Evolutionary conservation across 2,888 invertebrate genomes (phyloP), one percentile per base, ranked within the genome.

Genomic region (Troides aeacus): DNA sequence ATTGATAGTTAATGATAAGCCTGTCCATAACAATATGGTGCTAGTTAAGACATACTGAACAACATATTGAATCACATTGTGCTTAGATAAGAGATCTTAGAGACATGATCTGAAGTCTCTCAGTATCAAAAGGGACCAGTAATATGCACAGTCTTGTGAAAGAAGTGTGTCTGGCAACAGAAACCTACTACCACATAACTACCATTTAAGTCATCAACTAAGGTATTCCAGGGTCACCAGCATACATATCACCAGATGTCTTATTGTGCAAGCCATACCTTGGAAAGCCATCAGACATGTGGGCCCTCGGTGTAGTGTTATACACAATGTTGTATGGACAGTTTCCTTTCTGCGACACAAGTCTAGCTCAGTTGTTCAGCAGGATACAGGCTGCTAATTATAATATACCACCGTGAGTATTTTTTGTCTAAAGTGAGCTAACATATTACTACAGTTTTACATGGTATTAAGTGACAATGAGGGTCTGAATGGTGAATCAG

Each of bases 201-300:
- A 39, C 8, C 39, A 39, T 39, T 39, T 15, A 50, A 50, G 5
- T 50, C 2, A 18, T 5, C 17, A 50, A 50, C 2, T 17, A 50
- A 15, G 18, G 10, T 5, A 50, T 64, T 80, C 0, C 81, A 93
- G 93, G 93, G 1, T 96, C 96, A 0, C 96, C 96, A 1, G 96
- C 96, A 0, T 97, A 96, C 83, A 96, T 96, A 76, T 96, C 96
- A 1, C 96, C 97, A 0, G 97, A 96, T 83, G 96, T 96, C 8
- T 87, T 97, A 6, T 93, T 94, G 87, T 96, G 96, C 75, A 95
- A 95, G 80, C 96, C 96, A 0, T 96, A 96, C 83, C 86, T 94
- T 30, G 96, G 96, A 77, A 96, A 96, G 82, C 96, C 96, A 0
- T 95, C 96, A 0, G 97, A 96, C 81, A 96, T 96, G 96, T 97